phyloP scores from a whole-genome alignment of 1,140 invertebrate species.

The Drosophila melanica region DNA sequence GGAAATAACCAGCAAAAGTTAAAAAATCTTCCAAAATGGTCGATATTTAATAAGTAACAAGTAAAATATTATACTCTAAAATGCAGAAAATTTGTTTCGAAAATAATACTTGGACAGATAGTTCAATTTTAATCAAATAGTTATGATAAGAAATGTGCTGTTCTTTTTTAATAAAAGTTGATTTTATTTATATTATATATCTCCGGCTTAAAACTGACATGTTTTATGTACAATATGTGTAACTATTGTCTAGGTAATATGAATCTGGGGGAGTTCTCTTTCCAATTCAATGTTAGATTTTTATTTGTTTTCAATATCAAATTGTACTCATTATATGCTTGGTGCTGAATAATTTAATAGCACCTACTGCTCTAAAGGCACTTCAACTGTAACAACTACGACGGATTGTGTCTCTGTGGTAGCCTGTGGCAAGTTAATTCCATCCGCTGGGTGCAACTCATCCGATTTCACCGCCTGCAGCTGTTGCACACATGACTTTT shows the following conservation, averaged over 20 bases:
- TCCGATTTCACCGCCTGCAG: background rate
- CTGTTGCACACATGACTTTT: slow-evolving; percentile 26
- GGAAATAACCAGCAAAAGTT: background rate
- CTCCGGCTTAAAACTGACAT: too few relatives aligned
- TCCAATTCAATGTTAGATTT: background rate
- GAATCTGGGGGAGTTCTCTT: too few relatives aligned
- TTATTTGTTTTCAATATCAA: background rate
- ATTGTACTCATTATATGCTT: background rate
- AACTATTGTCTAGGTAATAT: too few relatives aligned
- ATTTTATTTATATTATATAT: background rate
- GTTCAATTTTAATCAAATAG: too few relatives aligned
- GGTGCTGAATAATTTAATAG: background rate
- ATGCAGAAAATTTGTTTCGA: too few relatives aligned
- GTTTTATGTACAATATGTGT: too few relatives aligned
- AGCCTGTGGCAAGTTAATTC: background rate
- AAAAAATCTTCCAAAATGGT: too few relatives aligned
- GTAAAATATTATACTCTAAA: too few relatives aligned
- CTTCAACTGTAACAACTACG: slow-evolving; percentile 28
- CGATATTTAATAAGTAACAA: too few relatives aligned
- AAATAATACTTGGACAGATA: too few relatives aligned
- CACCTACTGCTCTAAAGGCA: slow-evolving; percentile 31
- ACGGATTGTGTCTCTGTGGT: background rate
- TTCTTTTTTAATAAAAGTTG: background rate
- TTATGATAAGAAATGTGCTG: too few relatives aligned
- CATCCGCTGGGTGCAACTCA: background rate